Evolutionary conservation across 2,888 invertebrate genomes (phyloP).

Genomic region (Lysandra coridon): DNA sequence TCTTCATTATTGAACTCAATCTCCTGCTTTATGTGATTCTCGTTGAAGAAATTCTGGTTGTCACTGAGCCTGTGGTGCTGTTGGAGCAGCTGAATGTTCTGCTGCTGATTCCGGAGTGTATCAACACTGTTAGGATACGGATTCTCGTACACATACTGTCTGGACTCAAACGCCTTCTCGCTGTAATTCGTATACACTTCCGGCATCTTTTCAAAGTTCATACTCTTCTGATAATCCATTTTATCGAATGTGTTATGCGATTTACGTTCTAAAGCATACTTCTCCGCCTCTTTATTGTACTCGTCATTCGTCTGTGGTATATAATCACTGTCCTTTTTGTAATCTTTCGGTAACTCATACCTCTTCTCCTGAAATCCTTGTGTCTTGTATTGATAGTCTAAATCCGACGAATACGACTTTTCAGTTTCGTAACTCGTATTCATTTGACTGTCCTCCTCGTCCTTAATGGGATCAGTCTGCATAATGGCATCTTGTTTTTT

Average conservation of each 20-base stretch:
- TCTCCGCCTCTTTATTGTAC: slow-evolving; percentile 71
- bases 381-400: slow-evolving; percentile 41
- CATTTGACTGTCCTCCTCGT: slow-evolving; percentile 58
- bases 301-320: slow-evolving; percentile 70
- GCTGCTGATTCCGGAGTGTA: slow-evolving; percentile 63
- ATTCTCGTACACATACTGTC: slow-evolving; percentile 47
- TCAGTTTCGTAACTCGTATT: slow-evolving; percentile 50
- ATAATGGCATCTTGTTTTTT: slow-evolving; percentile 73
- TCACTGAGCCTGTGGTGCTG: slow-evolving; percentile 62
- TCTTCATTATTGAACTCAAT: slow-evolving; percentile 63
- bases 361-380: slow-evolving; percentile 47
- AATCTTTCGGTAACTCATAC: slow-evolving; percentile 61
- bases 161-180: slow-evolving; percentile 50
- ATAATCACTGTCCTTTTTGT: slow-evolving; percentile 63
- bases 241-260: slow-evolving; percentile 59
- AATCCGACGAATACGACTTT: slow-evolving; percentile 44
- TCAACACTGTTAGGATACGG: slow-evolving; percentile 59
- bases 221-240: slow-evolving; percentile 50
- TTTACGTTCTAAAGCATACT: slow-evolving; percentile 66
- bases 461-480: slow-evolving; percentile 69
- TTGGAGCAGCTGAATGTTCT: slow-evolving; percentile 65
- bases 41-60: slow-evolving; percentile 67
- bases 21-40: slow-evolving; percentile 69
- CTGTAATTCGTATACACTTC: slow-evolving; percentile 48
- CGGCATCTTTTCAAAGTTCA: slow-evolving; percentile 50